Evolutionary conservation across 2,888 invertebrate species (phyloP).

Genomic region (Muschampia plurimacula): DNA sequence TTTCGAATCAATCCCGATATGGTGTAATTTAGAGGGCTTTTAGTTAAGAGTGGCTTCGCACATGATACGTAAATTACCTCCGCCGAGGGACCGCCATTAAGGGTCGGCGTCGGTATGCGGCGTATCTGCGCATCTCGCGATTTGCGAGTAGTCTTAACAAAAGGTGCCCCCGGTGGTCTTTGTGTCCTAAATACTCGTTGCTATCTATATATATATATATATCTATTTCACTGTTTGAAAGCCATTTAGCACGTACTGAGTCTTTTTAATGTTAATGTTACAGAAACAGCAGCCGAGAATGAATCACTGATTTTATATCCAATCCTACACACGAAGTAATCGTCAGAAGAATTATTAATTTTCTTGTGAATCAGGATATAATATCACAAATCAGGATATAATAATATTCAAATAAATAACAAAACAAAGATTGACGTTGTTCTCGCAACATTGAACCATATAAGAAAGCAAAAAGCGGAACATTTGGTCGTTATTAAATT

Average conservation of each 20-base stretch:
- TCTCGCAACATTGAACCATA: conserved; percentile 28
- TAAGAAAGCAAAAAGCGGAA: conserved; percentile 62
- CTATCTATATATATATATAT: conserved; percentile 46
- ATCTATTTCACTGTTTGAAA: conserved; percentile 63
- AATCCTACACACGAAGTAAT: no score
- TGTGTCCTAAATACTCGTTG: conserved; percentile 57
- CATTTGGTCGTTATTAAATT: conserved; percentile 80
- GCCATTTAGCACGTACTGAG: neutral
- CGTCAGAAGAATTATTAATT: no score
- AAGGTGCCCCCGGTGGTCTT: conserved; percentile 80
- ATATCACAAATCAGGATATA: neutral
- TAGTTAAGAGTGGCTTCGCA: conserved; percentile 83
- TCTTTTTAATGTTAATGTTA: neutral
- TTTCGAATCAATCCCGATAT: conserved; percentile 79
- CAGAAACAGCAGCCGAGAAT: neutral
- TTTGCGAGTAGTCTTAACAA: conserved; percentile 79
- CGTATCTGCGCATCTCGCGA: conserved; percentile 81
- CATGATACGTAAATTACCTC: conserved; percentile 82
- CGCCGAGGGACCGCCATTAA: conserved; percentile 78
- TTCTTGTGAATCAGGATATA: no score
- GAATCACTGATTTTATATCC: neutral
- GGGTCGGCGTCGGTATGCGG: conserved; percentile 75
- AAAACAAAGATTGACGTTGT: conserved; percentile 34
- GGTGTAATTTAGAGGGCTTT: conserved; percentile 82
- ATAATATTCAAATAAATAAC: neutral